Base-by-base conservation (phyloP, 30 jellyfish, hydroid and myxozoan species). In the Hydractinia echinata region DNA sequence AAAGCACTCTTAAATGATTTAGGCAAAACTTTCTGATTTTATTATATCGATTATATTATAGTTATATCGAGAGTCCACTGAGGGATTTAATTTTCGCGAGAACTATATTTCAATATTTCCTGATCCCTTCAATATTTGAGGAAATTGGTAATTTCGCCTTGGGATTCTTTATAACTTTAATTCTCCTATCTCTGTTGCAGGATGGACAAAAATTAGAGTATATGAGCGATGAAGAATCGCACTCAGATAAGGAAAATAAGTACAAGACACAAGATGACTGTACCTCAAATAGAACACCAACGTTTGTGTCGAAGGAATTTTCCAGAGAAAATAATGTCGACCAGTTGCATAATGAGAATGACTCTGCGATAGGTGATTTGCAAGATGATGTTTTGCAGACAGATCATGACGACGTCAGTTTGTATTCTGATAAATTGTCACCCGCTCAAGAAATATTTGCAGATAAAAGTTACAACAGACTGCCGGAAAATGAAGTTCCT, bases 231-330 rank as follows among this genome's bases (percentile, higher is more conserved):
- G 8, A 44, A 64, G 74, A 64, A 13, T 64, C 74, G 74, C 74
- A 64, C 39, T 64, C 74, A 7, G 74, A 64, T 64, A 64, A 64
- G 39, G 74, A 64, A 64, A 64, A 64, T 13, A 64, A 7, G 9
- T 7, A 6, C 16, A 7, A n/a, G 19, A 7, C 74, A 51, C 7
- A 1, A 2, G 19, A 6, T 64, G 74, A 64, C 0, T 6, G 39
- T 64, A n/a, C 18, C 10, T 51, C 74, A n/a, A n/a, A 44, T 44
- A 44, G 39, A 64, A n/a, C 74, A n/a, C 74, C 74, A 6, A 6
- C 51, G 19, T 64, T 64, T 13, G 16, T 64, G 74, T n/a, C 19
- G 74, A 64, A 64, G 18, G 39, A 13, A n/a, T 64, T 51, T 7
- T 51, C 74, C 19, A n/a, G 19, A 4, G 74, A 64, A 13, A 64